Evolutionary conservation across 1,140 invertebrate genomes (phyloP).

Genomic region (Brachionus koreanus): DNA sequence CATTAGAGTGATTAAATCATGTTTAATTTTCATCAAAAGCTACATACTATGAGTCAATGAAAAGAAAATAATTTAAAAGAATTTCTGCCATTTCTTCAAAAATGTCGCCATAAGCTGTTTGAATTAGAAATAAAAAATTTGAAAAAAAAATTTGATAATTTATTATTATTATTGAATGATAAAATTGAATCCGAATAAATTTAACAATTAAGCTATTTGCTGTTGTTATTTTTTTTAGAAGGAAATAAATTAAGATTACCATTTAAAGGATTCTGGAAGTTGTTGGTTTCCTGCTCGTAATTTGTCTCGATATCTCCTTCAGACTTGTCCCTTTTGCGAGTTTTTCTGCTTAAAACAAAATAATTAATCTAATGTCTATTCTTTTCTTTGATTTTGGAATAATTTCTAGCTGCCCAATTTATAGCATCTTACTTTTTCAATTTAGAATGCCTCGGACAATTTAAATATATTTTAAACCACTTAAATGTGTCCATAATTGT

Average conservation of each 20-base stretch:
- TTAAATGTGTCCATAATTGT: neutral
- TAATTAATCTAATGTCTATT: neutral
- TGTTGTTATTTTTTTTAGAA: neutral
- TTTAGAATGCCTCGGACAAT: neutral
- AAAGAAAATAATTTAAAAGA: too few relatives aligned
- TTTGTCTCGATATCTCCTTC: neutral
- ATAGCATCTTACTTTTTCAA: neutral
- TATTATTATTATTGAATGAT: neutral
- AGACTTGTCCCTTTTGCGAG: neutral
- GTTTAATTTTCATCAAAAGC: too few relatives aligned
- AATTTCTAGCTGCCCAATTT: neutral
- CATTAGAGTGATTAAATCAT: too few relatives aligned
- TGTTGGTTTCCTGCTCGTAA: neutral
- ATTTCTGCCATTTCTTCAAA: too few relatives aligned
- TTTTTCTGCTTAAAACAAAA: constrained; percentile 31
- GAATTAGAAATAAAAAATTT: too few relatives aligned
- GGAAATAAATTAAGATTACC: neutral
- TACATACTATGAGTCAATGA: too few relatives aligned
- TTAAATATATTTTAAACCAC: constrained; percentile 3
- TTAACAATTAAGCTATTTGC: neutral
- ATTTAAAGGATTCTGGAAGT: neutral
- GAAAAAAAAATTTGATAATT: neutral
- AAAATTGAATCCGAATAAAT: neutral
- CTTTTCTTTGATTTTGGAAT: neutral
- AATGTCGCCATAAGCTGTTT: too few relatives aligned